phyloP scores from a whole-genome alignment of 2,113 vertebrate genomes.

The Monopterus albus region DNA sequence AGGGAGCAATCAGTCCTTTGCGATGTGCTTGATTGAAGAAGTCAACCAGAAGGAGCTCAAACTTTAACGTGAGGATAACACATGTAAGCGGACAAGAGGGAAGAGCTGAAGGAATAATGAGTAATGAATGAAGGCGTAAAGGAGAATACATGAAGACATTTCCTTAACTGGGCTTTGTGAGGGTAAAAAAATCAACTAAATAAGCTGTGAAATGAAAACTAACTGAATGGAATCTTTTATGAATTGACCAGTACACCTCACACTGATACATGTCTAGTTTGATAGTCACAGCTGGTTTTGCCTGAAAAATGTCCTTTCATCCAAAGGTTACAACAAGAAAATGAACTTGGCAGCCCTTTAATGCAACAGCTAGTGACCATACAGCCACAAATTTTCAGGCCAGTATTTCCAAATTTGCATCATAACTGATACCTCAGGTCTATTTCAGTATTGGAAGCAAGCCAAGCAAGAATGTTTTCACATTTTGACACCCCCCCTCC shows the following conservation, averaged over 20 bases:
- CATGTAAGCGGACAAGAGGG: background rate
- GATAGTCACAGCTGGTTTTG: background rate
- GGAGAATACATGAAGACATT: background rate
- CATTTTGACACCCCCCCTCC: slow-evolving; percentile 26
- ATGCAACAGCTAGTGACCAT: background rate
- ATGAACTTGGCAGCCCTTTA: background rate
- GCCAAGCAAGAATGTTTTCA: background rate
- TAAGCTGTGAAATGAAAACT: background rate
- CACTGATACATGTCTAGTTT: background rate
- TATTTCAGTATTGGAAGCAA: background rate
- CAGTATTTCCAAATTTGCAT: background rate
- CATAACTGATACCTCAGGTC: background rate
- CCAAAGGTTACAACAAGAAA: background rate
- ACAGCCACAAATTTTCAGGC: background rate
- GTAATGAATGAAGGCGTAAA: background rate
- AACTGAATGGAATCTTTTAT: background rate
- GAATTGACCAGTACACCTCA: background rate
- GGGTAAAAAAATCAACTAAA: background rate
- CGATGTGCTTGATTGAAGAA: background rate
- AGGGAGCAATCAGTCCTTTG: background rate
- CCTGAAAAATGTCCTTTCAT: background rate
- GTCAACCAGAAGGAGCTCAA: background rate
- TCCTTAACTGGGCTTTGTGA: background rate
- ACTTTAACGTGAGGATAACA: background rate
- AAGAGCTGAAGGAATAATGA: slow-evolving; percentile 6